phyloP scores from a whole-genome alignment of 2,113 vertebrate species.

The Geothlypis trichas region DNA sequence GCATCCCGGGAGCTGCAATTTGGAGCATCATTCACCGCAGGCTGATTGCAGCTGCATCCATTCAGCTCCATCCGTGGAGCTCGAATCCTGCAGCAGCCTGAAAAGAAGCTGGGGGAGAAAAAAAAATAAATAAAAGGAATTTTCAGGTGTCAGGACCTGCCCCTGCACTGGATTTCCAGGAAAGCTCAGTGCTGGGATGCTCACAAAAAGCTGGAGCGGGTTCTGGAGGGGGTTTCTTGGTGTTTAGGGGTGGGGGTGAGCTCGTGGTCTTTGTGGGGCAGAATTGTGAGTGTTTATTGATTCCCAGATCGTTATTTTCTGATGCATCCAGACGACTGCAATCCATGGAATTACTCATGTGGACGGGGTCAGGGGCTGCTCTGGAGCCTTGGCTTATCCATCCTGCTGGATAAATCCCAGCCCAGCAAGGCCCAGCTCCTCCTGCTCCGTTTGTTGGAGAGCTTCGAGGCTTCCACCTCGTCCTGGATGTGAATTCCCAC shows the following conservation, averaged over 20 bases:
- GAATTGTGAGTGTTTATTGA: not conserved
- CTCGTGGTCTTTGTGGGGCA: rapidly evolving
- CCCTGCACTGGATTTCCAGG: not conserved
- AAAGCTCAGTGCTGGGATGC: not conserved
- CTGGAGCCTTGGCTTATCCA: not conserved
- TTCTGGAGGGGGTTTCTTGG: not conserved
- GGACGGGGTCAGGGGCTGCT: not conserved
- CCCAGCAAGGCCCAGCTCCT: not conserved
- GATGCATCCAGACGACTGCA: not conserved
- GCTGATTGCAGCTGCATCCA: not conserved
- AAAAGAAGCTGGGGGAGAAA: not conserved
- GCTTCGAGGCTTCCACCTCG: rapidly evolving
- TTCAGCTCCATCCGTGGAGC: not conserved
- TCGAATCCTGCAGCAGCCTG: not conserved
- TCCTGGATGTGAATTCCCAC: not conserved
- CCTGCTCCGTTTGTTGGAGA: rapidly evolving
- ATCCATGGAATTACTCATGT: not conserved
- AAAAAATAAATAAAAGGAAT: too few species aligned
- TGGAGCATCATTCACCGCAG: not conserved
- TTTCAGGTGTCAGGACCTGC: constrained; percentile 13
- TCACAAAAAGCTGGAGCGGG: not conserved
- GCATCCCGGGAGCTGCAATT: constrained; percentile 47
- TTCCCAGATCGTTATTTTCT: not conserved
- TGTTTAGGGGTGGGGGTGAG: not conserved
- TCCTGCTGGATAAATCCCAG: not conserved